Percentiles rank a stretch among this genome's conserved stretches.
phyloP scores from a whole-genome alignment of 2,888 invertebrate genomes.

The Habrosyne pyritoides region DNA sequence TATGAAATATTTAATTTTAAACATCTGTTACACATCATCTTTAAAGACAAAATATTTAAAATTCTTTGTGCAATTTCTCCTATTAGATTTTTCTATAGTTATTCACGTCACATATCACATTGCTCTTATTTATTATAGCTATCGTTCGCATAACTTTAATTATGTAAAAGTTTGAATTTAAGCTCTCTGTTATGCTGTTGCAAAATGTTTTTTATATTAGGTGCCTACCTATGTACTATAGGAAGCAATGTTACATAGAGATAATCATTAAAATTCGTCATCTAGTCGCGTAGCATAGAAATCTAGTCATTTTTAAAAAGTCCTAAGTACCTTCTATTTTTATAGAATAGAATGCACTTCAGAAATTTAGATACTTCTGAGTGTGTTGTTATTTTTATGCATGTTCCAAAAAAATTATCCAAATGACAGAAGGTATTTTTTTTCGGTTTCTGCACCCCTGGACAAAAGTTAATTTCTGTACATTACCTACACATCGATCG shows the following conservation, averaged over 20 bases:
- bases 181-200: neutral
- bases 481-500: too few species aligned
- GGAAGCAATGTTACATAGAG: neutral
- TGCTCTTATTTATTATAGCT: neutral
- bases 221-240: neutral
- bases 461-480: too few species aligned
- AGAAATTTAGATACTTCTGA: slow-evolving; percentile 7
- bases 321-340: too few species aligned
- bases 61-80: neutral
- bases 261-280: neutral
- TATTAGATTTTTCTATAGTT: neutral
- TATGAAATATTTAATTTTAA: too few species aligned
- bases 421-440: too few species aligned
- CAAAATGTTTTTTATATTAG: neutral
- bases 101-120: neutral
- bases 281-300: slow-evolving; percentile 2
- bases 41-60: too few species aligned
- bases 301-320: slow-evolving; percentile 25
- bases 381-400: too few species aligned
- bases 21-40: too few species aligned
- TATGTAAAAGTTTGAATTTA: neutral
- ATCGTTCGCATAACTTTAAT: neutral
- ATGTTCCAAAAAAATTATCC: too few species aligned
- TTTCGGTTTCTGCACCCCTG: too few species aligned
- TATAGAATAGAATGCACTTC: slow-evolving; percentile 21